Evolutionary conservation across 2,797 vertebrate genomes (phyloP).

Genomic region (Naso thynnoides): DNA sequence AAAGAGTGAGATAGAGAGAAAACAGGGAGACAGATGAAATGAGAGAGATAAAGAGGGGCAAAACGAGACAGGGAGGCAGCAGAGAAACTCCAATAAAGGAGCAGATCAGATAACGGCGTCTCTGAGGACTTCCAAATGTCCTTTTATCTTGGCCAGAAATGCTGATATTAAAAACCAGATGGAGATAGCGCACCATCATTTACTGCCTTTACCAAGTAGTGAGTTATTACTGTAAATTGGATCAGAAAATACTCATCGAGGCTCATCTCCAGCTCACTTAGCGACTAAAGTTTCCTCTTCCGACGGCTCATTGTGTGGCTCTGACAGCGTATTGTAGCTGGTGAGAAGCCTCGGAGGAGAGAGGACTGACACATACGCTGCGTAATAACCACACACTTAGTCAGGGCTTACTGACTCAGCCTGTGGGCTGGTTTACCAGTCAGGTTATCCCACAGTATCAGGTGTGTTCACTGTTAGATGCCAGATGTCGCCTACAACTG

Average conservation of each 20-base stretch:
- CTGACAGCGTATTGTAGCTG: constrained; percentile 41
- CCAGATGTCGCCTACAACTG: constrained; percentile 59
- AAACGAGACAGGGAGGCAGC: constrained; percentile 63
- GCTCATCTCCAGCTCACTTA: constrained; percentile 38
- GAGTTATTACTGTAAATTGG: constrained; percentile 74
- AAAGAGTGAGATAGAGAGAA: constrained; percentile 54
- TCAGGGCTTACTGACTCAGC: constrained; percentile 67
- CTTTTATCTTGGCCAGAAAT: constrained; percentile 71
- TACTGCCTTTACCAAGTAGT: constrained; percentile 52
- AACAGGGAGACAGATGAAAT: constrained; percentile 62
- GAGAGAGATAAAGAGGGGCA: constrained; percentile 68
- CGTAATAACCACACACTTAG: constrained; percentile 57
- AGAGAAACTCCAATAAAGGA: constrained; percentile 79
- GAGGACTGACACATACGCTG: constrained; percentile 38
- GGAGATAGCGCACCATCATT: constrained; percentile 57
- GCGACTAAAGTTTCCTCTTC: constrained; percentile 66
- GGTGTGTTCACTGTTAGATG: constrained; percentile 43
- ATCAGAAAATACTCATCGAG: constrained; percentile 61
- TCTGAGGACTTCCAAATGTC: constrained; percentile 78
- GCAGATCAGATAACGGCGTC: constrained; percentile 75
- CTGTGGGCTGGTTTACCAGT: constrained; percentile 48
- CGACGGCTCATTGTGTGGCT: constrained; percentile 38
- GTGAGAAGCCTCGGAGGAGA: constrained; percentile 41
- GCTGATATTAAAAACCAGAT: constrained; percentile 78
- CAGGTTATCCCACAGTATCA: constrained; percentile 61